Conservation (phyloP, 2,888 invertebrate species). For the Stegophylla sp. region DNA sequence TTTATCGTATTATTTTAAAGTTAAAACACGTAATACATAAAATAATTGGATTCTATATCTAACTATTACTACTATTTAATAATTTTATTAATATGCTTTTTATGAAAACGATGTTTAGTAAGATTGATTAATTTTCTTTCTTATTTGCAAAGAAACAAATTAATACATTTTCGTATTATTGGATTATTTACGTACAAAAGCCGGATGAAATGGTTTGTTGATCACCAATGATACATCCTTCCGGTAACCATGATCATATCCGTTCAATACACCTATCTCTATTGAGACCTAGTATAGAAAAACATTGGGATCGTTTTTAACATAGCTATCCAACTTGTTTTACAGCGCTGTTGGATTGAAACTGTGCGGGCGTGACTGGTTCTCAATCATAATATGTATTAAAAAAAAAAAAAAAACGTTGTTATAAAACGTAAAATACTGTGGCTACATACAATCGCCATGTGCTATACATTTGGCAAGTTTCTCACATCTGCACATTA, state of each 20-base stretch:
- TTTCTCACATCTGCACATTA: conserved; percentile 28
- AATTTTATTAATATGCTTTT: background rate
- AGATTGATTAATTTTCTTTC: conserved; percentile 12
- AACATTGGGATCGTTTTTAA: conserved; percentile 44
- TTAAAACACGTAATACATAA: background rate
- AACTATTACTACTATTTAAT: background rate
- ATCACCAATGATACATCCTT: conserved; percentile 55
- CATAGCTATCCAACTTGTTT: conserved; percentile 50
- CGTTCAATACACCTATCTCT: conserved; percentile 47
- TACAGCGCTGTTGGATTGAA: conserved; percentile 45
- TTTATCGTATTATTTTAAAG: background rate
- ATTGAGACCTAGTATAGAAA: conserved; percentile 29
- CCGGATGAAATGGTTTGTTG: conserved; percentile 57
- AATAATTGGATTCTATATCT: background rate
- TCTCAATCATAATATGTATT: conserved; percentile 38
- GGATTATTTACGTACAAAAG: conserved; percentile 45
- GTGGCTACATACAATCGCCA: conserved; percentile 47
- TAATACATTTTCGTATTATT: conserved; percentile 35
- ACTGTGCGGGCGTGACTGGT: conserved; percentile 59
- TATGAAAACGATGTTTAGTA: background rate
- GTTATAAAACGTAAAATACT: conserved; percentile 52
- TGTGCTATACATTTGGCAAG: conserved; percentile 47
- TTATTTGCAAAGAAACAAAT: conserved; percentile 35
- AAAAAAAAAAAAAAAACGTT: conserved; percentile 21
- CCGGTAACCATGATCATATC: conserved; percentile 58